Percentiles rank a stretch among this genome's conserved stretches.
Evolutionary conservation across 2,888 invertebrate genomes (phyloP).

Genomic region (Aphrophora alni): DNA sequence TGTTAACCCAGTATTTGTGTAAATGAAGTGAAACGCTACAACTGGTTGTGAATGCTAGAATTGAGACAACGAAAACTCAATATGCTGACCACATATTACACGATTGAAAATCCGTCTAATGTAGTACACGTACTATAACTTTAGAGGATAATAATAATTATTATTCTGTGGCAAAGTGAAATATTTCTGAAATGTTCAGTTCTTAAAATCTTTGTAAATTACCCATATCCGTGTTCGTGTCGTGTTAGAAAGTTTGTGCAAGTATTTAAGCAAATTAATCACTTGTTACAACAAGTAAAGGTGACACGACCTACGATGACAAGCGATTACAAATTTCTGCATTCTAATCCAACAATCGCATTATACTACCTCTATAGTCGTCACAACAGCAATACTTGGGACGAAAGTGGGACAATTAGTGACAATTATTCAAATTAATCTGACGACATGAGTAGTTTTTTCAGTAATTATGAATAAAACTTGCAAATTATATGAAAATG

Average conservation of each 20-base stretch:
- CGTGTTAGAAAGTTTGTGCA: neutral
- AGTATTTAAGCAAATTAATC: neutral
- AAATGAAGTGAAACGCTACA: too few relatives aligned
- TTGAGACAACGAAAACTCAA: too few relatives aligned
- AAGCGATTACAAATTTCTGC: neutral
- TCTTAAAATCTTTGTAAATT: too few relatives aligned
- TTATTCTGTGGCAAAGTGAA: too few relatives aligned
- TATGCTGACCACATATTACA: too few relatives aligned
- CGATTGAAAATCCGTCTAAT: too few relatives aligned
- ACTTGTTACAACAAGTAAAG: neutral
- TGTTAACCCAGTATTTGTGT: too few relatives aligned
- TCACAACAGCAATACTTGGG: neutral
- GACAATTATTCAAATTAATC: conserved; percentile 2
- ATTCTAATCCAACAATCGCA: neutral
- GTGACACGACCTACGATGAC: neutral
- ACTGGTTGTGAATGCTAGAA: too few relatives aligned
- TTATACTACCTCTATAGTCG: neutral
- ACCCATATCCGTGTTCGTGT: too few relatives aligned
- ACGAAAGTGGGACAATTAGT: neutral
- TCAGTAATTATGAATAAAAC: conserved; percentile 6
- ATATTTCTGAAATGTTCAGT: too few relatives aligned
- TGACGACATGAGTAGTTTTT: neutral
- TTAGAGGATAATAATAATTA: too few relatives aligned
- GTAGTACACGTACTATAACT: too few relatives aligned
- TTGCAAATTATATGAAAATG: conserved; percentile 9